Base-by-base conservation (phyloP, 1,140 invertebrate genomes). In the Mamestra configurata region DNA sequence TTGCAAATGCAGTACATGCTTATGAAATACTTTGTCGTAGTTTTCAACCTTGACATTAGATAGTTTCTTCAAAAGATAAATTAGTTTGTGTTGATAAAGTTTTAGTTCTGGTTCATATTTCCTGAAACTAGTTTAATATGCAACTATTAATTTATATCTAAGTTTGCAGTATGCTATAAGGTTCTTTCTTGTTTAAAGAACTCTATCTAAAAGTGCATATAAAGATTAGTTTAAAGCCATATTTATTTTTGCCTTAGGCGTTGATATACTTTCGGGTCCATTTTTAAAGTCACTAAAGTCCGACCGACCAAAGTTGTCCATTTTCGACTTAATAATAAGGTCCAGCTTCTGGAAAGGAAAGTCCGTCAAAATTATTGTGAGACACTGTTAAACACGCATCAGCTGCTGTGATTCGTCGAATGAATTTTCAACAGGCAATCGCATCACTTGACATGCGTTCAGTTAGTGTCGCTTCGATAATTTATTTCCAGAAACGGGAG, bases 41-140 rank as follows among this genome's bases (percentile, higher is more conserved):
- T 55, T 59, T 70, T 77, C 66, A 53, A 64, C 59, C 59, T 64
- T 64, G 59, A 64, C n/a, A 20, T 40, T 64, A 40, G 10, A 64
- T 11, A 64, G 59, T 64, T 64, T 40, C 35, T 20, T 40, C 40
- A 40, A 57, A 64, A 37, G 59, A 40, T 24, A 61, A 61, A 61
- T 37, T 31, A 61, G 31, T 35, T 64, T 64, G 43, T 46, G 11
- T 55, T 55, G 7, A 55, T 24, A 40, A 22, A 64, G 35, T 64
- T 64, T 37, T 18, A 10, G 31, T 35, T 37, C 31, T 20, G n/a
- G 10, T 10, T 13, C 3, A 0, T 20, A 15, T 27, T 64, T 55
- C n/a, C 27, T 59, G 51, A 3, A 55, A 31, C 55, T 59, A 61
- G 57, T 61, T 61, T 8, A 22, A 22, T 11, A 3, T 3, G n/a